Evolutionary conservation across 2,888 invertebrate genomes (phyloP), one percentile per base, ranked within the genome.

Genomic region (Meandrusa payeni): DNA sequence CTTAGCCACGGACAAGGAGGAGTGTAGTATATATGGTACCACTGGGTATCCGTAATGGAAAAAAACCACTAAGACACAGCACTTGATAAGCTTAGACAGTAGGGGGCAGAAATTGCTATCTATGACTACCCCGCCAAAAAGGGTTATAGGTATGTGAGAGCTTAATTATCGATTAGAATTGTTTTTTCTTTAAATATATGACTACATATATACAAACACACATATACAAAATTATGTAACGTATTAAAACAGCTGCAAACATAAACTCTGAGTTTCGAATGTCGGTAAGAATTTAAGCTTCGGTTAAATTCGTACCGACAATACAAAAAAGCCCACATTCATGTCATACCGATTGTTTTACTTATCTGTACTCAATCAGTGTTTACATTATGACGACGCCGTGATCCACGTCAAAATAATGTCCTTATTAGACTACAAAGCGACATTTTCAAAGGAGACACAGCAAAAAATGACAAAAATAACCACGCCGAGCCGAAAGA

Each of bases 341-440:
- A 65, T 67, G 63, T 63, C 63, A 72, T 63, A 54, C 59, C 56
- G 67, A 75, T 80, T 85, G 83, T 87, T 77, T 81, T 69, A 79
- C 76, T 85, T 87, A 87, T 87, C 87, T 67, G 56, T 75, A 64
- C 73, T 76, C 72, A 79, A 87, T 87, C 87, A 76, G 74, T 87
- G 87, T 87, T 87, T 87, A 81, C 83, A 80, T 71, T 77, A 80
- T 79, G 74, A 67, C 62, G 66, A 70, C 67, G 72, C 76, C 74
- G 76, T 69, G 78, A 74, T 80, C 59, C 71, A 76, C 77, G 83
- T 86, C 87, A 87, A 85, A 86, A 87, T 87, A 87, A 87, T 83
- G 85, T 81, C 82, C 86, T 82, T 81, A 87, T 87, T 87, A 87
- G 69, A 76, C 66, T 58, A 86, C 83, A 85, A 83, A 80, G 77